Evolutionary conservation across 2,113 vertebrate species (phyloP).

Genomic region (Tragelaphus strepsiceros): DNA sequence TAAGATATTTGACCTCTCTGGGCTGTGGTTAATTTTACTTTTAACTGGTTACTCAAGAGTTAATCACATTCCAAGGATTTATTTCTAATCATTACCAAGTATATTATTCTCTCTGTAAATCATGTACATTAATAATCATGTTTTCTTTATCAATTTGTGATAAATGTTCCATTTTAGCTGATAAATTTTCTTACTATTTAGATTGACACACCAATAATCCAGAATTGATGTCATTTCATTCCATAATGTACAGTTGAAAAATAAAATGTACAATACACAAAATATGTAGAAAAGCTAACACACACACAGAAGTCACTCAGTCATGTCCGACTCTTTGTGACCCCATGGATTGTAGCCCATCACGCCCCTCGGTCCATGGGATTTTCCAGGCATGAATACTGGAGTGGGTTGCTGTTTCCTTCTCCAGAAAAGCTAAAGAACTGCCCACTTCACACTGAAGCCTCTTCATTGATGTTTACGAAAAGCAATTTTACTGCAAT

Average conservation of each 20-base stretch:
- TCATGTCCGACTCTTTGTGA: too few species aligned
- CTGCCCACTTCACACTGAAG: background rate
- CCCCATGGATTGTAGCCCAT: too few species aligned
- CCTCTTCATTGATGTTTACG: background rate
- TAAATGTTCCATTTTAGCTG: background rate
- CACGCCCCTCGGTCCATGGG: too few species aligned
- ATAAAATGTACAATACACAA: background rate
- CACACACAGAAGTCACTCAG: too few species aligned
- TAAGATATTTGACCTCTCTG: background rate
- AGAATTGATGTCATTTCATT: background rate
- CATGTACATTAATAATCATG: background rate
- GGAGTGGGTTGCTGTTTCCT: too few species aligned
- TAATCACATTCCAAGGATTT: background rate
- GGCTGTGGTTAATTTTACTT: background rate
- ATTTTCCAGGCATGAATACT: too few species aligned
- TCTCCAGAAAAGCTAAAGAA: background rate
- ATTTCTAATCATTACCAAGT: background rate
- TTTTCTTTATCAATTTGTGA: background rate
- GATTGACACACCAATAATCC: background rate
- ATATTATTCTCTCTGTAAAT: background rate
- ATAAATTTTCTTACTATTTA: background rate
- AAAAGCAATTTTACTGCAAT: background rate
- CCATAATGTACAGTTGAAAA: background rate
- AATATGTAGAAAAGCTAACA: background rate
- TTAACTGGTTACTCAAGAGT: background rate